Percentiles rank a stretch among this genome's conserved stretches.
Conservation (phyloP, 2,797 vertebrate genomes). For the Tapirus indicus region DNA sequence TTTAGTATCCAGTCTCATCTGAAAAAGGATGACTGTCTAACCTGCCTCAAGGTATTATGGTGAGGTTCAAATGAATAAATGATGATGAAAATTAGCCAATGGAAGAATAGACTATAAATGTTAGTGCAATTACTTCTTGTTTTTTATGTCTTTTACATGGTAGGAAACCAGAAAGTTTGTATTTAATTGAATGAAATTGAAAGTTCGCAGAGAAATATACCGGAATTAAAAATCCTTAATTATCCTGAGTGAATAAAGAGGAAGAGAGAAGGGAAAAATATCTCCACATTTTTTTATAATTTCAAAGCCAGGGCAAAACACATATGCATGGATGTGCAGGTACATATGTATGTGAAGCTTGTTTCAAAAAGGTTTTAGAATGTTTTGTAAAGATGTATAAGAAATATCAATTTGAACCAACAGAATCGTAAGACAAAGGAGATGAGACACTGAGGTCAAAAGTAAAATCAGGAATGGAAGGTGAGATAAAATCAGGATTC, state of each 20-base stretch:
- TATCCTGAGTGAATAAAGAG: background rate
- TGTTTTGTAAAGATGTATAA: background rate
- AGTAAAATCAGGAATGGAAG: background rate
- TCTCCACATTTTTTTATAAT: background rate
- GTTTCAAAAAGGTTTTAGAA: background rate
- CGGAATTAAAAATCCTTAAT: background rate
- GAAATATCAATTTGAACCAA: background rate
- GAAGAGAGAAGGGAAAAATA: background rate
- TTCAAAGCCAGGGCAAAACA: background rate
- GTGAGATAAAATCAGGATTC: background rate
- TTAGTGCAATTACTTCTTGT: background rate
- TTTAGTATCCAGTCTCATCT: background rate
- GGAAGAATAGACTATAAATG: background rate
- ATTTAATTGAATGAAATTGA: background rate
- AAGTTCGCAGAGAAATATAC: background rate
- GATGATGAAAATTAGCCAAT: background rate
- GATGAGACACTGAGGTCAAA: background rate
- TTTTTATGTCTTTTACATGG: background rate
- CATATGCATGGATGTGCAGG: background rate
- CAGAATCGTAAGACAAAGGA: background rate
- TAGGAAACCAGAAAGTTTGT: conserved; percentile 33
- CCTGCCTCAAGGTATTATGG: background rate
- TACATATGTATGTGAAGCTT: background rate
- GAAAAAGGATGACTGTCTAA: conserved; percentile 7
- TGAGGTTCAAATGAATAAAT: background rate